phyloP scores from a whole-genome alignment of 2,113 vertebrate genomes.

The Camelus bactrianus region DNA sequence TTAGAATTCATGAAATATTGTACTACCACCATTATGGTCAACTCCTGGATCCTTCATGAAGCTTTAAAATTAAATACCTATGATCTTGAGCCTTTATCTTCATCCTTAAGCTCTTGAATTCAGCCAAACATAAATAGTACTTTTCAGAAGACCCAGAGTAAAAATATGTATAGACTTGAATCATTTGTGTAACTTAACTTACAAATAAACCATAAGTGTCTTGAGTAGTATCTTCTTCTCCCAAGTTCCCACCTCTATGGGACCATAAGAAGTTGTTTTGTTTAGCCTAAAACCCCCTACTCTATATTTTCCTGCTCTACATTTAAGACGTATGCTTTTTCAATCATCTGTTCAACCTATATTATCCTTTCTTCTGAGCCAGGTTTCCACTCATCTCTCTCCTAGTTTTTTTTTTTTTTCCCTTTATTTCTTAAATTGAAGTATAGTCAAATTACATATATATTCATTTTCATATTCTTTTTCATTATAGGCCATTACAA shows the following conservation, averaged over 20 bases:
- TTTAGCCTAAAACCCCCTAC: neutral
- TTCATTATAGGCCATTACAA: too few relatives aligned
- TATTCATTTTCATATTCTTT: too few relatives aligned
- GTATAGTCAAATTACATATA: too few relatives aligned
- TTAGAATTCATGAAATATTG: neutral
- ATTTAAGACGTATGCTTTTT: neutral
- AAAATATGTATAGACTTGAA: neutral
- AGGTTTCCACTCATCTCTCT: neutral
- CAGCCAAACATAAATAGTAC: neutral
- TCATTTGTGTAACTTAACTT: neutral
- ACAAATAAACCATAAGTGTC: neutral
- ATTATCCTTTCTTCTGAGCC: neutral
- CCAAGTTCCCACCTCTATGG: neutral
- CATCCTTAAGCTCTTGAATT: neutral
- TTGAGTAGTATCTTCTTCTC: neutral
- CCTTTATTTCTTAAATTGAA: too few relatives aligned
- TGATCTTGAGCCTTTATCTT: neutral
- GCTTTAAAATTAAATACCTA: neutral
- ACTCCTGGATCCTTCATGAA: neutral
- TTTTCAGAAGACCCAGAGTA: neutral
- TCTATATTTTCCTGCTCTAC: neutral
- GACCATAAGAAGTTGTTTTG: neutral
- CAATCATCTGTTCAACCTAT: neutral
- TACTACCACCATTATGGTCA: neutral
- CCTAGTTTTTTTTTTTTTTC: neutral